Base-by-base conservation (phyloP, 1,140 invertebrate genomes). In the Leptinotarsa lineolata region DNA sequence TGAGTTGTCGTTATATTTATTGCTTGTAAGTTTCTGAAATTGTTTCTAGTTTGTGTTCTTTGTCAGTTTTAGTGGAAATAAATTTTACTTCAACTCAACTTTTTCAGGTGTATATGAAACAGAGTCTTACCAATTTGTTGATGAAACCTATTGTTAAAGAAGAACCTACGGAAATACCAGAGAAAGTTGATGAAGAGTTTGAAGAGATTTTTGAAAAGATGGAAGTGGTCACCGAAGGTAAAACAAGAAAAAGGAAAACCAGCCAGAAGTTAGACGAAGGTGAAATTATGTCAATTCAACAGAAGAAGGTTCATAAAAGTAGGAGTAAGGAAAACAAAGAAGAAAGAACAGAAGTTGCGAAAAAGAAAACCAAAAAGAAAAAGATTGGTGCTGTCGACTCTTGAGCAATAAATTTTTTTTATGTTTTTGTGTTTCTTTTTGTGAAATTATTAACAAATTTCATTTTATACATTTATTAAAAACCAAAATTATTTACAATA, bases 181-280 rank as follows among this genome's bases (percentile, higher is more conserved):
- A 44, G 58, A 60, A 68, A 21, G 73, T 77, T 48, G 81, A 82
- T 77, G 76, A 80, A 74, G 83, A 84, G 64, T 84, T 80, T 80
- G 82, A 83, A 60, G 78, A 80, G 12, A 74, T 84, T 18, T 84
- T 84, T 77, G 75, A 81, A n/a, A 78, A 83, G 70, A 83, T 84
- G 82, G 81, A 83, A 76, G 77, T 72, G 21, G 70, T 84, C 13
- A 67, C 71, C 21, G 75, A 70, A 20, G 60, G 64, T 66, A 73
- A 68, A 69, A 60, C 15, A 71, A 72, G 22, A 63, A 76, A 65
- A 48, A 74, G 59, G 45, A 60, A 70, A 64, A 68, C 20, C 8
- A 61, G 54, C 46, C 6, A 30, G 6, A 68, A 68, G 48, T 46
- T 21, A 68, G 20, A 45, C 5, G 30, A 22, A n/a, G 30, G n/a